A percentile compares a stretch with the other conserved stretches of the same genome.
These are phyloP conservation scores for Parasteatoda lunata DNA, from an alignment of 2,888 invertebrate species.

Conservation along the genomic window DNA sequence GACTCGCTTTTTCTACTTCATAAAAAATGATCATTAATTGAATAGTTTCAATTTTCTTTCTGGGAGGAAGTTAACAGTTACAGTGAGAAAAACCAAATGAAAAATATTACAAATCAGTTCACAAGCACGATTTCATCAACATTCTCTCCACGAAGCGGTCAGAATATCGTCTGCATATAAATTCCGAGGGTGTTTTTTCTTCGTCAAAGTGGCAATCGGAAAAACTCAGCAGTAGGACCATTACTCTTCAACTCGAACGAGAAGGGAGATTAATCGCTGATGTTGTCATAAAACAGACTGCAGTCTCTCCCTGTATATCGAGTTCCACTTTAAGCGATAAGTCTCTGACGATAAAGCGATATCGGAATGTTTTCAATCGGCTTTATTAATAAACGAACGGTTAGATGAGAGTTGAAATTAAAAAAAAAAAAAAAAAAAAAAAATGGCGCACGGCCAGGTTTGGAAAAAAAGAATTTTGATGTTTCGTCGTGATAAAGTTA, in stretches of 20 bases:
- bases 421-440: constrained; percentile 34
- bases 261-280: constrained; percentile 54
- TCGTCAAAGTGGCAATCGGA: not conserved
- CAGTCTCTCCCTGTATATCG: constrained; percentile 35
- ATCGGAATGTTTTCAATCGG: constrained; percentile 62
- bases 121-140: too few species aligned
- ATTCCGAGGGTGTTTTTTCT: too few species aligned
- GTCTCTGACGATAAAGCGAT: constrained; percentile 49
- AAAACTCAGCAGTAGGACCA: constrained; percentile 3
- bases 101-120: too few species aligned
- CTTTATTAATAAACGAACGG: constrained; percentile 53
- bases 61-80: too few species aligned
- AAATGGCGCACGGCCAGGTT: not conserved
- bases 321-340: constrained; percentile 56
- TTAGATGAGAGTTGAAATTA: constrained; percentile 13
- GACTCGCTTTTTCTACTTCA: too few species aligned
- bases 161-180: too few species aligned
- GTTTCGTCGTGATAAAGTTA: constrained; percentile 60
- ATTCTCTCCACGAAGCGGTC: too few species aligned
- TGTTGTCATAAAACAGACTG: constrained; percentile 53
- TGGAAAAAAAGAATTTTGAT: constrained; percentile 26
- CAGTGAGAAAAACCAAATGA: too few species aligned
- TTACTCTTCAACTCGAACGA: constrained; percentile 28
- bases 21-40: too few species aligned
- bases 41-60: too few species aligned